Conservation (phyloP, 2,888 invertebrate species). For the Sesamia inferens region DNA sequence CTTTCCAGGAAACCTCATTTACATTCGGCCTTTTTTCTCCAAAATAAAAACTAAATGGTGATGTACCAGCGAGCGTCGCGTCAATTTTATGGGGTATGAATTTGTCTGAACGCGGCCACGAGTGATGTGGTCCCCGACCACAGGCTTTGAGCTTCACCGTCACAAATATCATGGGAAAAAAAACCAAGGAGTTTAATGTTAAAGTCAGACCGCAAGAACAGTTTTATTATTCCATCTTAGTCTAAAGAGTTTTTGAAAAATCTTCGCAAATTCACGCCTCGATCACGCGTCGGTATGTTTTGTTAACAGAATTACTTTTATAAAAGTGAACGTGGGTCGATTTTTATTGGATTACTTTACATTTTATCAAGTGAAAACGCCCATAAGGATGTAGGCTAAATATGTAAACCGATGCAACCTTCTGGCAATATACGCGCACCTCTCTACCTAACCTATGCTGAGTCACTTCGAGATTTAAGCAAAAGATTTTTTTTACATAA, state of each 20-base stretch:
- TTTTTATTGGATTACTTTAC: conserved; percentile 35
- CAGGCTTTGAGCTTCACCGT: conserved; percentile 67
- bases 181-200: conserved; percentile 62
- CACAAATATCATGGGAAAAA: conserved; percentile 76
- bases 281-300: conserved; percentile 25
- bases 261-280: conserved; percentile 41
- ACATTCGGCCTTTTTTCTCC: conserved; percentile 37
- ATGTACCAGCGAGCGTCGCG: conserved; percentile 54
- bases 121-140: conserved; percentile 75
- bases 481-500: neutral
- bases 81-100: conserved; percentile 80
- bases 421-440: neutral
- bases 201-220: conserved; percentile 67
- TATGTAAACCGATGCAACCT: conserved; percentile 4
- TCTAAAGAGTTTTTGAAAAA: conserved; percentile 37
- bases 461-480: neutral
- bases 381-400: conserved; percentile 1
- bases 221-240: conserved; percentile 61
- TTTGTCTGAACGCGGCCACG: conserved; percentile 68
- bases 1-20: conserved; percentile 62
- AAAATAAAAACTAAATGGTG: conserved; percentile 43
- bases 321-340: conserved; percentile 23
- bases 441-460: neutral
- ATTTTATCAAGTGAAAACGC: conserved; percentile 26
- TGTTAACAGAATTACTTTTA: conserved; percentile 22